A percentile compares a stretch with the other conserved stretches of the same genome.
Conservation (phyloP, 2,888 invertebrate genomes). For the Anoplius nigerrimus region DNA sequence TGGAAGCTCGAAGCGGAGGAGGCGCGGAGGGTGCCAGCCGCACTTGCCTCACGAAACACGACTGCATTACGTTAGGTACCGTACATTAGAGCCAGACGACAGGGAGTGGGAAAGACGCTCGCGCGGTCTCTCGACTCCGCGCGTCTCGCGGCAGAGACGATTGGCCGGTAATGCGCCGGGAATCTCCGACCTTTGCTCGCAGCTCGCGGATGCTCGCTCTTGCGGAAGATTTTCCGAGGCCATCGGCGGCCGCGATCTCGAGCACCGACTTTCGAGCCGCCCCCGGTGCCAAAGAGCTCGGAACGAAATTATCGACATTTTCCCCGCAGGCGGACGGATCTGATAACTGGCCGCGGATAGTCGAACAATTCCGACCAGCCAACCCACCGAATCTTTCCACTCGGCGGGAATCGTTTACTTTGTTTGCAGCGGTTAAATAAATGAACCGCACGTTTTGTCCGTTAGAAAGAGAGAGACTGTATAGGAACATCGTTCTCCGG, state of each 20-base stretch:
- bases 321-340: no score
- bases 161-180: conserved; percentile 56
- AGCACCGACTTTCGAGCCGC: background rate
- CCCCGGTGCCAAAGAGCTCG: no score
- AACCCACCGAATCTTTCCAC: no score
- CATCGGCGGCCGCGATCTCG: conserved; percentile 10
- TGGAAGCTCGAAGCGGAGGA: conserved; percentile 32
- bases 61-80: conserved; percentile 50
- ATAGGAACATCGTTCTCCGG: no score
- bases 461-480: no score
- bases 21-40: conserved; percentile 30
- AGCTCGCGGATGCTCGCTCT: conserved; percentile 51
- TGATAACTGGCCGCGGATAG: no score
- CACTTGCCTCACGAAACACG: conserved; percentile 55
- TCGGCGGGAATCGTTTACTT: no score
- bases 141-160: no score
- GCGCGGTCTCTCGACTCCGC: conserved; percentile 33
- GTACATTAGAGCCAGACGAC: conserved; percentile 51
- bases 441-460: no score
- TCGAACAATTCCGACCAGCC: no score
- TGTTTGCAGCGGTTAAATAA: no score
- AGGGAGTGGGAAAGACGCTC: conserved; percentile 16
- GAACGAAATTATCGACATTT: no score
- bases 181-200: conserved; percentile 56
- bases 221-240: conserved; percentile 43